Base-by-base conservation (phyloP, 2,113 vertebrate genomes). In the Chinchilla lanigera region DNA sequence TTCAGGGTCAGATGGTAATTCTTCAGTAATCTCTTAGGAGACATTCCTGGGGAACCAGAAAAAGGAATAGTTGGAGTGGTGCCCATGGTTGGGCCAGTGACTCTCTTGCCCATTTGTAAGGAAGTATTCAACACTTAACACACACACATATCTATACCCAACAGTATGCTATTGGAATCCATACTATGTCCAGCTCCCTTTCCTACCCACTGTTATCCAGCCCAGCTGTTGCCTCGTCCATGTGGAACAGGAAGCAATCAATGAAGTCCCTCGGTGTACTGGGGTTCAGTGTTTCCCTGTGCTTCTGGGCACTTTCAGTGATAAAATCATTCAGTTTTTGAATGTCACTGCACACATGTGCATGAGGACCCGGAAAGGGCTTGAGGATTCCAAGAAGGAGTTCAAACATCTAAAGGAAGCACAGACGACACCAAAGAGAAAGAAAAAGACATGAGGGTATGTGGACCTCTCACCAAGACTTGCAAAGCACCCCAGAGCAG, bases 191-290 rank as follows among this genome's bases (percentile, higher is more conserved):
- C 47, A 12, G 54, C 33, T 28, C 24, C 12, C 7, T 77, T 82
- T 65, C 54, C 63, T 22, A 67, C 26, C 56, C 47, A 26, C 3
- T 3, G 5, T 33, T 60, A 58, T 13, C 26, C 38, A 50, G 7
- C 10, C 3, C 1, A 26, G 28, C 10, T 8, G 71, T 28, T 83
- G 99, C 99, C 98, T 99, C 98, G 24, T 98, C 85, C 9, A 98
- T 98, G 93, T 90, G 94, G 41, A 98, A 92, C 61, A 99, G 98
- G 95, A 99, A 99, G 96, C 98, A 98, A 98, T 99, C 99, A 0
- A 99, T 99, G 84, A 97, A 99, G 91, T 99, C 99, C 73, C 98
- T 94, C 0, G 98, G 99, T 12, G 83, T 80, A 69, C 33, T 96
- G 4, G 95, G 96, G 69, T 99, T 98, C 69, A 99, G 69, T 0